Percentiles rank a stretch among this genome's conserved stretches.
Evolutionary conservation across 2,113 vertebrate genomes (phyloP).

Genomic region (Pygoscelis adeliae): DNA sequence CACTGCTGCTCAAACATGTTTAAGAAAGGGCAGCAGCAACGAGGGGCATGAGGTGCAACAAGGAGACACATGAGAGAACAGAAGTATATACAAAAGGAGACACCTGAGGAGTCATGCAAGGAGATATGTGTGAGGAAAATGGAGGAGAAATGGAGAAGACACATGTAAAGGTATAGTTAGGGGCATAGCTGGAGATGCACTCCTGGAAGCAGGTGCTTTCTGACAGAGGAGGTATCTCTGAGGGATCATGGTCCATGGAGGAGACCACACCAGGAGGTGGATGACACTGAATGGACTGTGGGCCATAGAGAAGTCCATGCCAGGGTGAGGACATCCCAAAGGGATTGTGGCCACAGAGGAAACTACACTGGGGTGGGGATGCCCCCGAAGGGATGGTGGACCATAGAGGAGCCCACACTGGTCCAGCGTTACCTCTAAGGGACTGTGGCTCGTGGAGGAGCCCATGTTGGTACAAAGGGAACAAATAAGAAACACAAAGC

Average conservation of each 20-base stretch:
- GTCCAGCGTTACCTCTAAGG: neutral
- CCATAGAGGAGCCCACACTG: neutral
- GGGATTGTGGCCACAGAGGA: neutral
- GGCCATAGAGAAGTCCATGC: neutral
- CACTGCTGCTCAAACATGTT: neutral
- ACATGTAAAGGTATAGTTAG: neutral
- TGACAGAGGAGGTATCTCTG: neutral
- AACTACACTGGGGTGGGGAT: neutral
- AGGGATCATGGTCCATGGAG: neutral
- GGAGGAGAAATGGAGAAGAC: neutral
- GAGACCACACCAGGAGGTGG: neutral
- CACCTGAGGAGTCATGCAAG: neutral
- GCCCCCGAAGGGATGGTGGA: rapidly evolving
- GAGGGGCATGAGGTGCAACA: neutral
- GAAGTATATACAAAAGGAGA: neutral
- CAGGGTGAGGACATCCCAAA: rapidly evolving
- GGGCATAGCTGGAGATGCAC: neutral
- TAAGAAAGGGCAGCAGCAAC: neutral
- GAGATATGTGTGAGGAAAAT: neutral
- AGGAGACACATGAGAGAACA: neutral
- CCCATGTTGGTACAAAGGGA: rapidly evolving
- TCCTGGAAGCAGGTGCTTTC: neutral
- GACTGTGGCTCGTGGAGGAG: rapidly evolving
- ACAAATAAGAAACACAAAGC: neutral
- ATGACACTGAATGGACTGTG: neutral